Evolutionary conservation across 2,888 invertebrate species (phyloP).

Genomic region (Drosophila prolongata): DNA sequence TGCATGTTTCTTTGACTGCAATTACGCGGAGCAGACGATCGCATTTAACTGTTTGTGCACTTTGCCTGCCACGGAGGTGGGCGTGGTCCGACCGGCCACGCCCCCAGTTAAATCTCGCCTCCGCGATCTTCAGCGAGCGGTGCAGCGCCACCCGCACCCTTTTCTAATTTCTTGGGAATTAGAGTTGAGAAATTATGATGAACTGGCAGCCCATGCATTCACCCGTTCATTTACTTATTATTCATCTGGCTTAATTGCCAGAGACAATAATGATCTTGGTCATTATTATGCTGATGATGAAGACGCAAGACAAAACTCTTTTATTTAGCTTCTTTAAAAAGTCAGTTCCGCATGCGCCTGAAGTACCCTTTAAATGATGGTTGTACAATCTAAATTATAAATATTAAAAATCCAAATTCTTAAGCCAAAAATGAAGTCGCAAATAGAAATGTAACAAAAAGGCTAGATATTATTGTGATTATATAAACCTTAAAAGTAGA

Average conservation of each 20-base stretch:
- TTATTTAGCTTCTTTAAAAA: constrained; percentile 57
- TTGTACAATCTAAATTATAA: not conserved
- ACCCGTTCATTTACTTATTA: constrained; percentile 60
- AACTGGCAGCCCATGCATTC: constrained; percentile 46
- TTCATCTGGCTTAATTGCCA: constrained; percentile 72
- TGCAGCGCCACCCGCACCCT: constrained; percentile 51
- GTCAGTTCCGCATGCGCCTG: constrained; percentile 56
- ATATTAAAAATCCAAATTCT: not conserved
- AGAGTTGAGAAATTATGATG: constrained; percentile 72
- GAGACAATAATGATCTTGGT: constrained; percentile 51
- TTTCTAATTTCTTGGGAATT: constrained; percentile 78
- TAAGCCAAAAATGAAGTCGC: too few relatives aligned
- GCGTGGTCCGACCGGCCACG: constrained; percentile 20
- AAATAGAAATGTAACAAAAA: too few relatives aligned
- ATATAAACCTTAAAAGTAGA: too few relatives aligned
- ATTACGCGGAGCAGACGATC: constrained; percentile 46
- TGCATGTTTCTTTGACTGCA: constrained; percentile 63
- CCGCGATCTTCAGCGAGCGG: constrained; percentile 18
- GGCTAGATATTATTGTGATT: too few relatives aligned
- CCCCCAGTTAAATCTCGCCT: constrained; percentile 41
- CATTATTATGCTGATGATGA: constrained; percentile 36
- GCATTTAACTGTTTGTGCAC: constrained; percentile 74
- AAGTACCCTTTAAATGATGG: constrained; percentile 1
- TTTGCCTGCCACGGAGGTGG: constrained; percentile 48
- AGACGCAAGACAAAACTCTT: constrained; percentile 65